These are phyloP conservation scores for Stenolophus ochropezus DNA, from an alignment of 2,888 invertebrate species.

Conservation along the genomic window DNA sequence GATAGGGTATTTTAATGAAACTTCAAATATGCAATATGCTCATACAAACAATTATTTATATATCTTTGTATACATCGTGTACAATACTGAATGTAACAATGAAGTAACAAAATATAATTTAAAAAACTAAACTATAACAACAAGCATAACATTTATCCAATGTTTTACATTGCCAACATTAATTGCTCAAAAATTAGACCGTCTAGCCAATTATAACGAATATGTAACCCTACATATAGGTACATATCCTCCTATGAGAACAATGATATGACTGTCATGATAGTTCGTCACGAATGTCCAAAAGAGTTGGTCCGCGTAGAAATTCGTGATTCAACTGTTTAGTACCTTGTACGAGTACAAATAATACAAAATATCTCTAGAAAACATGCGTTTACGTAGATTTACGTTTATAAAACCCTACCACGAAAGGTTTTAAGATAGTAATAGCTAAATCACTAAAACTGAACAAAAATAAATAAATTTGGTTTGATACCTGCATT, in stretches of 20 bases:
- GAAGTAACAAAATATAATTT: conserved; percentile 52
- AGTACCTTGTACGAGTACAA: conserved; percentile 32
- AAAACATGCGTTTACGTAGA: conserved; percentile 42
- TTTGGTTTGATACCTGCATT: background rate
- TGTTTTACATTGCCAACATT: conserved; percentile 20
- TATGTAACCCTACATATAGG: conserved; percentile 15
- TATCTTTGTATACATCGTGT: conserved; percentile 47
- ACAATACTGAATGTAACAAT: conserved; percentile 56
- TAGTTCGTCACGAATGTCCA: conserved; percentile 13
- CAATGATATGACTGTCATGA: conserved; percentile 40
- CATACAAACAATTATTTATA: conserved; percentile 51
- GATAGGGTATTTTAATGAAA: background rate
- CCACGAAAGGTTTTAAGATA: background rate
- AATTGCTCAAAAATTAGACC: conserved; percentile 31
- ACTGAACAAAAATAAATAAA: background rate
- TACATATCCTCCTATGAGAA: conserved; percentile 11
- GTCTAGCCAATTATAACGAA: conserved; percentile 16
- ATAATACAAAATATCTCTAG: conserved; percentile 38
- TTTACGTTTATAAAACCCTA: conserved; percentile 10
- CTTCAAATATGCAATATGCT: background rate
- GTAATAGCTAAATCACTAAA: background rate
- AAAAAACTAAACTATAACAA: conserved; percentile 49
- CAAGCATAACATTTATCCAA: conserved; percentile 41
- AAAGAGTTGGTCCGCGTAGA: conserved; percentile 31
- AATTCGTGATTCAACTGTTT: conserved; percentile 26